Evolutionary conservation across 2,888 invertebrate species (phyloP).

Genomic region (Erebia palarica): DNA sequence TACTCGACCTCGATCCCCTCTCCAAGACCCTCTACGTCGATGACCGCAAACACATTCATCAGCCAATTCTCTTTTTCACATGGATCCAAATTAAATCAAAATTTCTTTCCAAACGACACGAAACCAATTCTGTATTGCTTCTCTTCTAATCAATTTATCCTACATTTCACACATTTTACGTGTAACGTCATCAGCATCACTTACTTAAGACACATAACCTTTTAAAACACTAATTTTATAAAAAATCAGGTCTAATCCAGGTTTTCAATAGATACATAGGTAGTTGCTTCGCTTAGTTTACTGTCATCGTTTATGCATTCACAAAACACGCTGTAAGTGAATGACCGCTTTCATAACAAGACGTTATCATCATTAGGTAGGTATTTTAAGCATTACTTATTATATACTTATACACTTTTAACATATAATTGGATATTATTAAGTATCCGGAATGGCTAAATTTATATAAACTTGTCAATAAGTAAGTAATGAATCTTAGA

Average conservation of each 20-base stretch:
- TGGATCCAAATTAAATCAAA: slow-evolving; percentile 2
- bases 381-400: slow-evolving; percentile 17
- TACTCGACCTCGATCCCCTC: slow-evolving; percentile 63
- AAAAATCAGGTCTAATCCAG: neutral
- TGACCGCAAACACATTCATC: slow-evolving; percentile 54
- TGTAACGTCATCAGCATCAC: too few relatives aligned
- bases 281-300: neutral
- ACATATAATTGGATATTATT: too few relatives aligned
- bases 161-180: too few relatives aligned
- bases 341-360: slow-evolving; percentile 40
- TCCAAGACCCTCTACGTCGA: slow-evolving; percentile 44
- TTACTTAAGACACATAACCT: too few relatives aligned
- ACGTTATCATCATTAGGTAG: slow-evolving; percentile 34
- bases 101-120: neutral
- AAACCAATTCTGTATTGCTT: too few relatives aligned
- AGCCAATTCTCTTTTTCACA: slow-evolving; percentile 50
- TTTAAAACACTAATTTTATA: too few relatives aligned
- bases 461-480: too few relatives aligned
- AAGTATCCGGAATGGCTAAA: too few relatives aligned
- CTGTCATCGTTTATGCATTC: neutral
- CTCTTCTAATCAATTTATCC: too few relatives aligned
- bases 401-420: too few relatives aligned
- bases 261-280: neutral
- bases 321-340: slow-evolving; percentile 42
- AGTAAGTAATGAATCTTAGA: too few relatives aligned